A percentile compares a stretch with the other conserved stretches of the same genome.
These are phyloP conservation scores for Centroberyx gerrardi DNA, from an alignment of 2,797 vertebrate species.

Conservation along the genomic window DNA sequence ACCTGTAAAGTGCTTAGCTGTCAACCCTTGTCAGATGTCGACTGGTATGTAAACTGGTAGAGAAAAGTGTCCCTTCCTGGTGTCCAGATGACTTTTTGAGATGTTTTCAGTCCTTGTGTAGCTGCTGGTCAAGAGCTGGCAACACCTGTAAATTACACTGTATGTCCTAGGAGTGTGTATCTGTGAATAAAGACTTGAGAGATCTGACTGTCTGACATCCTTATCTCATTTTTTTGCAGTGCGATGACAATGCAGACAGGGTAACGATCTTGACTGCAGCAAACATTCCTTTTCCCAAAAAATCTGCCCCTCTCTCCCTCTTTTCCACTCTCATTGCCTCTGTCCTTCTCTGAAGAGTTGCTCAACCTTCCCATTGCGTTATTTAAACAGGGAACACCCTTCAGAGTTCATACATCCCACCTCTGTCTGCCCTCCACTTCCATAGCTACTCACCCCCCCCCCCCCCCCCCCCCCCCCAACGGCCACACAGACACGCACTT, in stretches of 20 bases:
- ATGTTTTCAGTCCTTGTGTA: too few species aligned
- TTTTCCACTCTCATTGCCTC: too few species aligned
- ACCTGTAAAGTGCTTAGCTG: constrained; percentile 41
- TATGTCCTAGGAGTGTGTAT: too few species aligned
- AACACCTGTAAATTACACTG: too few species aligned
- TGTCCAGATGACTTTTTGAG: background rate
- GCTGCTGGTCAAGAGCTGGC: too few species aligned
- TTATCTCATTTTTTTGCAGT: too few species aligned
- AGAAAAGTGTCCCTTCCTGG: constrained; percentile 8
- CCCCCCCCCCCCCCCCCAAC: background rate
- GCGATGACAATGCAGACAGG: background rate
- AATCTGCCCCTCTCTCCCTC: background rate
- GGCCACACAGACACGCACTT: background rate
- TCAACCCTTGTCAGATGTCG: background rate
- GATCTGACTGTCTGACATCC: too few species aligned
- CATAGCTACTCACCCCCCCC: background rate
- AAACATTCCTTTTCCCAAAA: background rate
- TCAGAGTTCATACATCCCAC: constrained; percentile 24
- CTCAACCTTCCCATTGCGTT: constrained; percentile 19
- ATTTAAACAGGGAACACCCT: constrained; percentile 34
- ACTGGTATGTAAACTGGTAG: background rate
- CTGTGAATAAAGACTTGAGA: too few species aligned
- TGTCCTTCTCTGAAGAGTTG: constrained; percentile 5
- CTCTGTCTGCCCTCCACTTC: constrained; percentile 28
- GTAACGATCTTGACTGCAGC: background rate